Evolutionary conservation across 35 echinoderm and acorn worm genomes (phyloP), one percentile per base, ranked within the genome.

Genomic region (Strongylocentrotus purpuratus): DNA sequence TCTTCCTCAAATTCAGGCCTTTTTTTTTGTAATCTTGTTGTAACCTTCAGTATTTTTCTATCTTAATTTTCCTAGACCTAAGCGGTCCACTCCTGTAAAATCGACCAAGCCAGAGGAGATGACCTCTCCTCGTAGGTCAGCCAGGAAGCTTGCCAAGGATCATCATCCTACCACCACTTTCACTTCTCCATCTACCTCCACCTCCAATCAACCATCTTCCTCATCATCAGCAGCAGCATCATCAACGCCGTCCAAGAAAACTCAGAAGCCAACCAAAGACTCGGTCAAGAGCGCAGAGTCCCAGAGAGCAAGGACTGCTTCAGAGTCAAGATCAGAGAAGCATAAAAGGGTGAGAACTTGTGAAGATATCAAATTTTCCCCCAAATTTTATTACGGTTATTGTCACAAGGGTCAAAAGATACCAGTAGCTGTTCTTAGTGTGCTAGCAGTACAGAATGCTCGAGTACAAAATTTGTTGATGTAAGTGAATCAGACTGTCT

Each of bases 241-340:
- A 89, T 45, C 87, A 13, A 31, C 91, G 48, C 46, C 31, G 48
- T 58, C 91, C 22, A 93, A 48, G 48, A 46, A 58, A 46, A 2
- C 46, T 28, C 14, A 46, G 31, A 31, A 93, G 46, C 48, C 28
- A 55, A 4, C 48, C 91, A 47, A 93, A 58, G 91, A 55, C 13
- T 2, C 45, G 32, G 87, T 33, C 12, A 46, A 89, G 87, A 89
- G 87, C 47, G 45, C 91, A 32, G 48, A 93, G 46, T 18, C 35
- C 45, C 50, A 46, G 48, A 93, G 20, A 46, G 32, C 91, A 93
- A 93, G 46, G 32, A 46, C 9, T 46, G 12, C 46, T 4, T 47
- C 91, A 58, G 91, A 55, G 46, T 58, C 47, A 8, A 18, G 91
- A 93, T 93, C 91, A 93, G 91, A 93, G 91, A 93, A 93, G 46